Conservation (phyloP, 2,797 vertebrate species). For the Falco naumanni region DNA sequence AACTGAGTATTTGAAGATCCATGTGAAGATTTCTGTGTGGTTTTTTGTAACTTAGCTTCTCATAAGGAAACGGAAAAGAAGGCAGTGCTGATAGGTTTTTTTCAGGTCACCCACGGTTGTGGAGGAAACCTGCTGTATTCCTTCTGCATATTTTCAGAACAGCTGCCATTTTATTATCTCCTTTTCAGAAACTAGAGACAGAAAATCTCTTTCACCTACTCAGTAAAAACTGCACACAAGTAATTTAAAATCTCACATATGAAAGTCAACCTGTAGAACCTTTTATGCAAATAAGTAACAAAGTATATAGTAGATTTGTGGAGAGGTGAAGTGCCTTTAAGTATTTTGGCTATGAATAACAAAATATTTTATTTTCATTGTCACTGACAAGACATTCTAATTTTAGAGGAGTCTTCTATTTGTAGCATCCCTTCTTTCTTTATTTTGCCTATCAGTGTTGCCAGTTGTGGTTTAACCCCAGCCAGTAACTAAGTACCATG, state of each 20-base stretch:
- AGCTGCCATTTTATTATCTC: slow-evolving; percentile 13
- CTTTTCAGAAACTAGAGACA: background rate
- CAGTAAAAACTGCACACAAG: background rate
- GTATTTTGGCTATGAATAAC: background rate
- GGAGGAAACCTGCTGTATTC: background rate
- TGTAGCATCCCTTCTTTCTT: background rate
- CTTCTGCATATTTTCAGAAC: background rate
- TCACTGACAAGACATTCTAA: background rate
- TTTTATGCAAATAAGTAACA: background rate
- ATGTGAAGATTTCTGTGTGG: background rate
- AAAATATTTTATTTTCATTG: background rate
- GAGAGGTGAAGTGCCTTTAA: background rate
- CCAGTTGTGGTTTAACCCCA: too few species aligned
- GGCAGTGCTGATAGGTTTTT: slow-evolving; percentile 12
- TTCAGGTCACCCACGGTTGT: slow-evolving; percentile 10
- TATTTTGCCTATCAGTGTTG: background rate
- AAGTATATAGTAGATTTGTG: background rate
- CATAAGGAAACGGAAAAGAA: background rate
- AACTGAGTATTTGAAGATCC: background rate
- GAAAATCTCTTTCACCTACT: background rate
- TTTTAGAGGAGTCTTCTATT: background rate
- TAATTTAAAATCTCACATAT: background rate
- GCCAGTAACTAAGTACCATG: too few species aligned
- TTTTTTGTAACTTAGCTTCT: background rate
- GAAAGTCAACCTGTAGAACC: background rate